These are phyloP conservation scores for Nymphicus hollandicus DNA, from an alignment of 2,113 vertebrate species.

Conservation along the genomic window DNA sequence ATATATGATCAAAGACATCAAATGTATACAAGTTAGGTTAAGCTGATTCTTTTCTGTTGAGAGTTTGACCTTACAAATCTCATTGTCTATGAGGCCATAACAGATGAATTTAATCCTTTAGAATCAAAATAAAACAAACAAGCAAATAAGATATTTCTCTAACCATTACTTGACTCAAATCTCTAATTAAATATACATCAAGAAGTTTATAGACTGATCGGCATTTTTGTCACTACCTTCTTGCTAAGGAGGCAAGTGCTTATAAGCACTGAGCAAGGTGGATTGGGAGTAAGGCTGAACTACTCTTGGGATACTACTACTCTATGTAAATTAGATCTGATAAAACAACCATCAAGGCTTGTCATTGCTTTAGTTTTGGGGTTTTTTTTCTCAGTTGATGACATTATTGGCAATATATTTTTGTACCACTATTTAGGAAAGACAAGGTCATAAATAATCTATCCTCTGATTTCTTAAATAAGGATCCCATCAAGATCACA, in stretches of 20 bases:
- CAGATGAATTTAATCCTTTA: not conserved
- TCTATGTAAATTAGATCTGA: not conserved
- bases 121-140: not conserved
- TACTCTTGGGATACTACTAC: not conserved
- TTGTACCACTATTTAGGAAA: not conserved
- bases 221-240: not conserved
- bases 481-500: not conserved
- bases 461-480: not conserved
- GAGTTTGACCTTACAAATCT: not conserved
- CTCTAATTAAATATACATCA: slow-evolving; percentile 19
- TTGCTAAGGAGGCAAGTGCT: not conserved
- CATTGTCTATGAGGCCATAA: not conserved
- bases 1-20: not conserved
- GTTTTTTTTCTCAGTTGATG: not conserved
- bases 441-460: not conserved
- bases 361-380: not conserved
- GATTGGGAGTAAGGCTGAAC: not conserved
- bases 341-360: not conserved
- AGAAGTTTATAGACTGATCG: not conserved
- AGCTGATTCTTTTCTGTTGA: not conserved
- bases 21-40: not conserved
- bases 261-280: not conserved
- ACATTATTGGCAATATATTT: not conserved
- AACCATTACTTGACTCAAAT: not conserved
- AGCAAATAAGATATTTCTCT: not conserved